phyloP scores from a whole-genome alignment of 2,113 vertebrate species.

The Hypanus sabinus region DNA sequence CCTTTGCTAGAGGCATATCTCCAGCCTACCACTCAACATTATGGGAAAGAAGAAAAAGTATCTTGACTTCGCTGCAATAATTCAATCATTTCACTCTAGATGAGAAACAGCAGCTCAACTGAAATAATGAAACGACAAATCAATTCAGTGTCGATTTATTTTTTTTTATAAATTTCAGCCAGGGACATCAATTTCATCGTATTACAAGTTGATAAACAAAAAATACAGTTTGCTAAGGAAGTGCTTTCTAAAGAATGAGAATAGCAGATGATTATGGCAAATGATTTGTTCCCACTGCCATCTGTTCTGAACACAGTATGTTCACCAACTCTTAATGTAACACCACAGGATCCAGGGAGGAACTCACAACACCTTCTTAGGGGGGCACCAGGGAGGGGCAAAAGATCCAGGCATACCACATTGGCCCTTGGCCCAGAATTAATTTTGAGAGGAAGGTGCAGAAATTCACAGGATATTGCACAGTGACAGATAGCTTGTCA shows the following conservation, averaged over 20 bases:
- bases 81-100: neutral
- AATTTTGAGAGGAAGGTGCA: neutral
- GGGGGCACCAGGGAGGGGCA: neutral
- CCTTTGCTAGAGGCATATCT: too few relatives aligned
- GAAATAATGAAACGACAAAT: neutral
- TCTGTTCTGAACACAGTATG: neutral
- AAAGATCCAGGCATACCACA: neutral
- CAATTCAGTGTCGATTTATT: neutral
- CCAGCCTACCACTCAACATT: too few relatives aligned
- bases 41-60: too few relatives aligned
- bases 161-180: conserved; percentile 12
- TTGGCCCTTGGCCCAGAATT: neutral
- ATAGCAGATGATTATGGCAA: conserved; percentile 30
- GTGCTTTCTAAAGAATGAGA: neutral
- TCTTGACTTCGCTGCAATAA: conserved; percentile 30
- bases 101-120: neutral
- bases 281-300: neutral
- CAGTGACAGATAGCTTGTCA: neutral
- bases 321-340: conserved; percentile 2
- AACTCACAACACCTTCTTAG: neutral
- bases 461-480: conserved; percentile 18
- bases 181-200: neutral
- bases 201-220: neutral
- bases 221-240: neutral
- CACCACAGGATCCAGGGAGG: neutral